Evolutionary conservation across 92 coral and sea anemone genomes (phyloP), one percentile per base, ranked within the genome.

Genomic region (Zoanthus sansibaricus): DNA sequence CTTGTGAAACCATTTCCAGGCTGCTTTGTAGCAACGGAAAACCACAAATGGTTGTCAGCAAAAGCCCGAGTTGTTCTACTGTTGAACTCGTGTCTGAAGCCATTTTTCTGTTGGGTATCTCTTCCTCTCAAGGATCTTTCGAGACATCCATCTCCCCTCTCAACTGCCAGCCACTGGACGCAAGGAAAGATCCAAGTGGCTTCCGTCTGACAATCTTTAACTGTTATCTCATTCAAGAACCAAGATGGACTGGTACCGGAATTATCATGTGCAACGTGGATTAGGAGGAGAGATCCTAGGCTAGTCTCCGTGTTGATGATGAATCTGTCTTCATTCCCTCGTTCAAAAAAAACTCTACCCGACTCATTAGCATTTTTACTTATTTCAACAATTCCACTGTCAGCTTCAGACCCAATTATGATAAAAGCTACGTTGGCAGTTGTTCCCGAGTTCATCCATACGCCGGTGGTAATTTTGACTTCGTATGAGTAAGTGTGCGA

Each of bases 371-470:
- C 62, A 59, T 56, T 62, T 17, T 75, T 83, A 49, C 20, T 75
- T 14, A 88, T 55, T 18, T 72, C 72, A 32, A 88, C 32, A 18
- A 88, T 58, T 25, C 64, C 87, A 6, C 59, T 88, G 59, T 66
- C 76, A 11, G 54, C 75, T 1, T 72, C 82, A 9, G 87, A 58
- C 4, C 87, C 90, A 58, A 71, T 71, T 3, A 88, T 47, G 56
- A 77, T 78, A 78, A 88, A 52, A 15, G 90, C 90, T 16, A 88
- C 82, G 21, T 82, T 88, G 10, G 90, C 87, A 71, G 90, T 88
- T 71, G 87, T 80, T n/a, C 90, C 90, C 9, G 90, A 32, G 48
- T 88, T 88, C 77, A 44, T 72, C 90, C 90, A 82, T 3, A 88
- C 76, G 5, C 90, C 90, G 17, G 90, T 88, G 14, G 75, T 71